Conservation (phyloP, 2,113 vertebrate genomes). For the Aegotheles bennettii region DNA sequence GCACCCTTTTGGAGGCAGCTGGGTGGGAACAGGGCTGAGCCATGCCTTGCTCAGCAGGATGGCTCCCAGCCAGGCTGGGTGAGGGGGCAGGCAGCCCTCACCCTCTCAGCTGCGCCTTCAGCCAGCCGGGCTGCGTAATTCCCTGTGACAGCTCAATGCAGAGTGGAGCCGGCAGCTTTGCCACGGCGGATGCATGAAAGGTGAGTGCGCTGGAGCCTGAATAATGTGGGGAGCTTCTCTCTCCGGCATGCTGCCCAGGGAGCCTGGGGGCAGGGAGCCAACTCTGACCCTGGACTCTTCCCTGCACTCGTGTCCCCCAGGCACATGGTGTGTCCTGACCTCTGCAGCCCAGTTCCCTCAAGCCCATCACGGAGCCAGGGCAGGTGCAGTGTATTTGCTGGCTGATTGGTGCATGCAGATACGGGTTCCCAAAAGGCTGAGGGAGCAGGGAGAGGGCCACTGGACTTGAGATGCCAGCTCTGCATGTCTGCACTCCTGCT, state of each 20-base stretch:
- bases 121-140: conserved; percentile 42
- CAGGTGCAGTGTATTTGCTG: neutral
- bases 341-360: neutral
- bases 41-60: neutral
- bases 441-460: neutral
- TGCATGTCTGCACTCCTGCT: neutral
- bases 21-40: neutral
- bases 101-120: neutral
- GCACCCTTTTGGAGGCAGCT: neutral
- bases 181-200: neutral
- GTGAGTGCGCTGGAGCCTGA: conserved; percentile 49
- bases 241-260: neutral
- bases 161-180: conserved; percentile 3
- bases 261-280: neutral
- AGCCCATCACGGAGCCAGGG: neutral
- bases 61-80: neutral
- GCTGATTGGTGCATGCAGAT: neutral
- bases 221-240: conserved; percentile 29
- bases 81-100: neutral
- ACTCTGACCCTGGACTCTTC: neutral
- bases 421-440: neutral
- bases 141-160: conserved; percentile 64
- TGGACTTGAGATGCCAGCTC: rapidly evolving
- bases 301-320: neutral
- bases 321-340: neutral